Conservation (phyloP, 2,888 invertebrate species). For the Meghimatium bilineatum region DNA sequence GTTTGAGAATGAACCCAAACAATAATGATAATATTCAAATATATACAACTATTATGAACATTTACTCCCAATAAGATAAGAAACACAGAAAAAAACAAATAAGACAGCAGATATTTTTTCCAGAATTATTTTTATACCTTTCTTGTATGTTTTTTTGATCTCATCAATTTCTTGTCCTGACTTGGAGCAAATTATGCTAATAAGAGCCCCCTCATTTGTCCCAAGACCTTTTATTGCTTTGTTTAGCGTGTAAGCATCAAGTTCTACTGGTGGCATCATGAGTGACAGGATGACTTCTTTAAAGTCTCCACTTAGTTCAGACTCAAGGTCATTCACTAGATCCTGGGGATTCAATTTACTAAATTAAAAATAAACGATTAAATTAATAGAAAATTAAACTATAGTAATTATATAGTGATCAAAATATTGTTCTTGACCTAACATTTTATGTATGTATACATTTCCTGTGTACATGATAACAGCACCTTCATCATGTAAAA, state of each 20-base stretch:
- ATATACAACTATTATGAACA: no score
- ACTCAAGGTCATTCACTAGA: constrained; percentile 65
- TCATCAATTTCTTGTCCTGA: constrained; percentile 27
- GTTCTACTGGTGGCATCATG: constrained; percentile 70
- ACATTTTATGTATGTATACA: no score
- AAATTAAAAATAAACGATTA: background rate
- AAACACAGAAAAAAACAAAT: no score
- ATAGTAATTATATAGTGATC: no score
- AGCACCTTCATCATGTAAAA: no score
- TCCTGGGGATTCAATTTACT: constrained; percentile 55
- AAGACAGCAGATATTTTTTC: background rate
- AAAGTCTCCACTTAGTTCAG: constrained; percentile 68
- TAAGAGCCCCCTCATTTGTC: constrained; percentile 65
- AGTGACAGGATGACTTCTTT: constrained; percentile 69
- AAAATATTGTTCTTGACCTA: no score
- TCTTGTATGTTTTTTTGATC: constrained; percentile 35
- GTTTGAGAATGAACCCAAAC: no score
- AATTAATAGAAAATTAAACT: background rate
- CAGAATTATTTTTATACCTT: constrained; percentile 7
- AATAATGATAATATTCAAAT: no score
- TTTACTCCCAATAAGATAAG: no score
- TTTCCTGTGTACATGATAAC: no score
- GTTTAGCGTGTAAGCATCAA: constrained; percentile 67
- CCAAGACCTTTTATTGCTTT: constrained; percentile 69
- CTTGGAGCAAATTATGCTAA: constrained; percentile 53